Evolutionary conservation across 2,888 invertebrate species (phyloP).

Genomic region (Eledone cirrhosa): DNA sequence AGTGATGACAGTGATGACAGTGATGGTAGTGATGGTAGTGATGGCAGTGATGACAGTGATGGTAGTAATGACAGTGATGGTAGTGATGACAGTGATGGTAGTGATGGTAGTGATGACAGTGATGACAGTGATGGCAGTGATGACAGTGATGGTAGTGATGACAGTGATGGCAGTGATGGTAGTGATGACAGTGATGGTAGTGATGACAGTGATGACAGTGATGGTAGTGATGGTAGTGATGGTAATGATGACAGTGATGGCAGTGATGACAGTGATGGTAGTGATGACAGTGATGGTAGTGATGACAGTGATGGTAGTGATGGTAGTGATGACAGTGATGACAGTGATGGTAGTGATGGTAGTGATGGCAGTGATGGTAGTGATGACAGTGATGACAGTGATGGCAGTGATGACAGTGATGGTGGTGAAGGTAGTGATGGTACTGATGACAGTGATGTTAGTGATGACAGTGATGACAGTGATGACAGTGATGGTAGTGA

Average conservation of each 20-base stretch:
- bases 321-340: slow-evolving; percentile 11
- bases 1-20: slow-evolving; percentile 6
- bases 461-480: background rate
- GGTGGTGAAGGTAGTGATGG: background rate
- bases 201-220: background rate
- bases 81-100: slow-evolving; percentile 28
- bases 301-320: background rate
- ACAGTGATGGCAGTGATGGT: background rate
- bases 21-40: background rate
- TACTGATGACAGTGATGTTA: too few relatives aligned
- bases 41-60: slow-evolving; percentile 24
- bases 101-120: slow-evolving; percentile 29
- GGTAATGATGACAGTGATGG: slow-evolving; percentile 13
- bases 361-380: background rate
- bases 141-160: slow-evolving; percentile 17
- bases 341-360: slow-evolving; percentile 3
- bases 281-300: slow-evolving; percentile 5
- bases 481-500: slow-evolving; percentile 5
- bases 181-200: slow-evolving; percentile 10
- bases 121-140: slow-evolving; percentile 16
- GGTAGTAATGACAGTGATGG: slow-evolving; percentile 27
- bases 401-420: slow-evolving; percentile 11
- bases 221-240: slow-evolving; percentile 20
- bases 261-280: slow-evolving; percentile 17
- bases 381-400: slow-evolving; percentile 25